Conservation (phyloP, 2,113 vertebrate species). For the Jaculus jaculus region DNA sequence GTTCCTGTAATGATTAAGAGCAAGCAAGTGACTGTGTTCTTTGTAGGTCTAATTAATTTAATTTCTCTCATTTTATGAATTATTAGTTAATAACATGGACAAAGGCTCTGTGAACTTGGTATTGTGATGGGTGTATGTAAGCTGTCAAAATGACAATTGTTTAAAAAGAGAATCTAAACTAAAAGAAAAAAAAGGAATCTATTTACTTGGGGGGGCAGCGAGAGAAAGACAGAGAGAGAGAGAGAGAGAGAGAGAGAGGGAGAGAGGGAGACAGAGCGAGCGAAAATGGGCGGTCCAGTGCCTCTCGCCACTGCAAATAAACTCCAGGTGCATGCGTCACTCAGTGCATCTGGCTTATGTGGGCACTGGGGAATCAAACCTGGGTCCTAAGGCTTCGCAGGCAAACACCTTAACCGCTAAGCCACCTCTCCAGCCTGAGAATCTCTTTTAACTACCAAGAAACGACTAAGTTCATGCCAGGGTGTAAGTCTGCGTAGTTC, state of each 20-base stretch:
- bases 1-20: background rate
- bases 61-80: constrained; percentile 19
- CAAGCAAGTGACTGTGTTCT: background rate
- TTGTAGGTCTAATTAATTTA: constrained; percentile 7
- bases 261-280: too few relatives aligned
- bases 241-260: too few relatives aligned
- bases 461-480: background rate
- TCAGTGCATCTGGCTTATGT: too few relatives aligned
- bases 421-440: background rate
- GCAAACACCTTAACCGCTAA: too few relatives aligned
- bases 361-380: too few relatives aligned
- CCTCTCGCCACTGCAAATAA: too few relatives aligned
- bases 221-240: too few relatives aligned
- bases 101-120: background rate
- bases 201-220: too few relatives aligned
- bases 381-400: too few relatives aligned
- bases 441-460: background rate
- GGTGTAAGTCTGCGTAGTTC: background rate
- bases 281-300: too few relatives aligned
- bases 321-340: too few relatives aligned
- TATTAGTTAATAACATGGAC: constrained; percentile 32
- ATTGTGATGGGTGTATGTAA: background rate
- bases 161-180: background rate
- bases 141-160: background rate
- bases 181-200: too few relatives aligned